Base-by-base conservation (phyloP, 2,888 invertebrate species). In the Drosophila histrio region DNA sequence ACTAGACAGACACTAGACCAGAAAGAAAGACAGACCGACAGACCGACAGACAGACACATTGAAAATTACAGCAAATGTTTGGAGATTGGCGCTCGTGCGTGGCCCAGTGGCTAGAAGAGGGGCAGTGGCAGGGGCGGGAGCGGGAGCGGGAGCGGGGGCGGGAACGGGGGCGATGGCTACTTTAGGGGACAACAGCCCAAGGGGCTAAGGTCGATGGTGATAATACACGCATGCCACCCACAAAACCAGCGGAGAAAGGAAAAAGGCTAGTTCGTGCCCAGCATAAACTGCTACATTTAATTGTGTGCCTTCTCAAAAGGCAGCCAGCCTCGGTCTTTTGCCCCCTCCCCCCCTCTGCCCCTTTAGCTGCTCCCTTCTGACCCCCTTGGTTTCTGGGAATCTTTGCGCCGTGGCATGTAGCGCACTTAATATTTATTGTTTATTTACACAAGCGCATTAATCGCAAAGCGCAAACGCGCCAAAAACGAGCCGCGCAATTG, bases 341-440 rank as follows among this genome's bases (percentile, higher is more conserved):
- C 8, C 9, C 17, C 8, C 30, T 22, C 11, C 24, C 22, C 9
- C 13, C 17, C 32, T 2, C 24, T 5, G 3, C 34, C 19, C 19
- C 4, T n/a, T 13, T 0, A 3, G 2, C 39, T 11, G 3, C 24
- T 19, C 53, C 49, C 8, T 28, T 17, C 21, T 21, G 9, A 1
- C 22, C 32, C 36, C 36, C 30, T 56, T 46, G 17, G 7, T 24
- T 38, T 75, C 77, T 77, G 73, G 57, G 73, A 73, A 77, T 71
- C 68, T 68, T 49, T 71, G 56, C 59, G 64, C 70, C 66, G 65
- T 69, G 79, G 79, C 76, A 60, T 81, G 76, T 73, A 81, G 73
- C 78, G 67, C 78, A 87, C 85, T 80, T 84, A 87, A 86, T 82
- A 85, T 87, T 87, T 87, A 77, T 79, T 87, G 88, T 87, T 87